phyloP scores from a whole-genome alignment of 2,888 invertebrate genomes.

The Hyposoter didymator region DNA sequence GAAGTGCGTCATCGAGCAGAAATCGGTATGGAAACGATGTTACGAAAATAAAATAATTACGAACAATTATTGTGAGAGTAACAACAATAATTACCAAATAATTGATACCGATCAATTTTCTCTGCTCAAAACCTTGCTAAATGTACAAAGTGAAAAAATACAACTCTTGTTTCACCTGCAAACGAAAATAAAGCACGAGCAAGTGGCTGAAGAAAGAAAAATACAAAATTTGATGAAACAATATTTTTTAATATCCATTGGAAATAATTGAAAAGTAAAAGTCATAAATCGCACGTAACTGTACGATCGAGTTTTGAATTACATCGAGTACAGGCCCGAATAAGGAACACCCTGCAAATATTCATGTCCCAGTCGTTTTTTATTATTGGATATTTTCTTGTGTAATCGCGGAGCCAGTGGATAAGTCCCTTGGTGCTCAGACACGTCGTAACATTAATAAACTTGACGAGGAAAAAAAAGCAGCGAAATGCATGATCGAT shows the following conservation, averaged over 20 bases:
- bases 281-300: background rate
- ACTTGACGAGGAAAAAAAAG: constrained; percentile 11
- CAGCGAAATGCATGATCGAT: constrained; percentile 10
- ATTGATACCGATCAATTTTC: background rate
- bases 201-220: background rate
- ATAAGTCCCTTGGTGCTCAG: constrained; percentile 26
- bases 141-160: background rate
- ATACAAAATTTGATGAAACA: background rate
- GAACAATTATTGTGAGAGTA: background rate
- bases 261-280: constrained; percentile 1
- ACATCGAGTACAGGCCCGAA: background rate
- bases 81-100: background rate
- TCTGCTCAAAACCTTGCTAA: background rate
- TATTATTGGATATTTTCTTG: background rate
- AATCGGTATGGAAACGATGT: background rate
- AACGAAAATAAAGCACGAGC: background rate
- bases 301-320: background rate
- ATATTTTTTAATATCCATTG: background rate
- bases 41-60: background rate
- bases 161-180: background rate
- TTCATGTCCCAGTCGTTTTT: background rate
- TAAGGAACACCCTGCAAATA: background rate
- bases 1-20: constrained; percentile 13
- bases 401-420: constrained; percentile 7
- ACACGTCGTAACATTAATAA: constrained; percentile 6